Evolutionary conservation across 2,113 vertebrate genomes (phyloP).

Genomic region (Podarcis muralis): DNA sequence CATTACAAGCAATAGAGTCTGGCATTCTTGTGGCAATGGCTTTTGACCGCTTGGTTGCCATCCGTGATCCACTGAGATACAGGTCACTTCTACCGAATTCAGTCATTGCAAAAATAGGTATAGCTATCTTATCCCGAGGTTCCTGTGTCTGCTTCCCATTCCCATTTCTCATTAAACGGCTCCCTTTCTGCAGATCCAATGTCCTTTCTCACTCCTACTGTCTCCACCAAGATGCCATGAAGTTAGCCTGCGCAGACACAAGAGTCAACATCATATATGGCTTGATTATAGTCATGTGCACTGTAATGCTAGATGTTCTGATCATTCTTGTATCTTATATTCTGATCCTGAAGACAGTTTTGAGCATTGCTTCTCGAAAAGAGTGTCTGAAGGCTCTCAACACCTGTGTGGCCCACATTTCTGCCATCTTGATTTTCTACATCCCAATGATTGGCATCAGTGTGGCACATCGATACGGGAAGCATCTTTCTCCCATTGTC

Average conservation of each 20-base stretch:
- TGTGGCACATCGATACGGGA: neutral
- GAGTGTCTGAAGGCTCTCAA: constrained; percentile 35
- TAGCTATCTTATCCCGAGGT: constrained; percentile 26
- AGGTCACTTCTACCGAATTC: neutral
- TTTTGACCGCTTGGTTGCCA: constrained; percentile 37
- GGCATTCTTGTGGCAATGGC: constrained; percentile 47
- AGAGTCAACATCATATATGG: constrained; percentile 39
- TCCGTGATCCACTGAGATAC: constrained; percentile 46
- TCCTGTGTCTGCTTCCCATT: constrained; percentile 22
- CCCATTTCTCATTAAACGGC: no score
- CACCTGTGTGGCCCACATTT: constrained; percentile 43
- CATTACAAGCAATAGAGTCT: constrained; percentile 41
- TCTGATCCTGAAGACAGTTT: constrained; percentile 32
- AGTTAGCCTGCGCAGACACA: constrained; percentile 33
- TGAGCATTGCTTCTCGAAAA: constrained; percentile 24
- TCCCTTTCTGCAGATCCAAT: constrained; percentile 39
- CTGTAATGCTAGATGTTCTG: constrained; percentile 19
- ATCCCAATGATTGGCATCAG: constrained; percentile 36
- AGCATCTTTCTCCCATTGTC: neutral
- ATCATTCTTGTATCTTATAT: constrained; percentile 36
- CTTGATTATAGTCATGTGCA: constrained; percentile 26
- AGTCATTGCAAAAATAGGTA: neutral
- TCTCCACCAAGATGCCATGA: constrained; percentile 53
- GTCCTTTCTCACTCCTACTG: constrained; percentile 48
- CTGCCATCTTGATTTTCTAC: constrained; percentile 49